Base-by-base conservation (phyloP, 2,113 vertebrate species). In the Chascanopsetta lugubris region DNA sequence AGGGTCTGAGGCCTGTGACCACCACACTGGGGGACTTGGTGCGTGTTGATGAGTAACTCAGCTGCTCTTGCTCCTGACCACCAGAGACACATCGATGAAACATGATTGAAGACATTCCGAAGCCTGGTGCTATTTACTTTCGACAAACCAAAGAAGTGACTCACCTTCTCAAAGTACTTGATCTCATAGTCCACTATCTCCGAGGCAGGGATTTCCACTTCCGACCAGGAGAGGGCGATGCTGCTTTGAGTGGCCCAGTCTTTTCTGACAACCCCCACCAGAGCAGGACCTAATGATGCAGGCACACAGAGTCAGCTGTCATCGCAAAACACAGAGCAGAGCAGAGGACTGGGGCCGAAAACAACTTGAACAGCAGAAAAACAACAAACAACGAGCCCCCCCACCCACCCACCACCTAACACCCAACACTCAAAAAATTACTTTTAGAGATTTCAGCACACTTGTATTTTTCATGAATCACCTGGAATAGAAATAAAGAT, bases 81-180 rank as follows among this genome's bases (percentile, higher is more conserved):
- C 3, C 13, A 59, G 9, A 42, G 60, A 75, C 55, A 69, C 6
- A 38, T 17, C 36, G 12, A 36, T 29, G 34, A 15, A 3, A 15
- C 11, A 11, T 34, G 2, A 34, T 6, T 10, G 32, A 34, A 2
- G 9, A 34, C 8, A 34, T 34, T 32, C 30, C 7, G 5, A 32
- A 32, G n/a, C n/a, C 30, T 8, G 10, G 30, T 32, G 7, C 30
- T 32, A 5, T 8, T 32, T 3, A 32, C 10, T 1, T 36, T 36
- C n/a, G 34, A 36, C 7, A 36, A 36, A 42, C 4, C 29, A 30
- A 30, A 57, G 5, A 32, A 17, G 12, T 15, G 5, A 4, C 24
- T 48, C 59, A 98, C 97, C 96, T 97, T 98, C 88, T 98, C 96
- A 91, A 95, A 98, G 91, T 98, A 98, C 92, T 98, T 99, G 90